Evolutionary conservation across 2,888 invertebrate species (phyloP).

Genomic region (Callimorpha dominula): DNA sequence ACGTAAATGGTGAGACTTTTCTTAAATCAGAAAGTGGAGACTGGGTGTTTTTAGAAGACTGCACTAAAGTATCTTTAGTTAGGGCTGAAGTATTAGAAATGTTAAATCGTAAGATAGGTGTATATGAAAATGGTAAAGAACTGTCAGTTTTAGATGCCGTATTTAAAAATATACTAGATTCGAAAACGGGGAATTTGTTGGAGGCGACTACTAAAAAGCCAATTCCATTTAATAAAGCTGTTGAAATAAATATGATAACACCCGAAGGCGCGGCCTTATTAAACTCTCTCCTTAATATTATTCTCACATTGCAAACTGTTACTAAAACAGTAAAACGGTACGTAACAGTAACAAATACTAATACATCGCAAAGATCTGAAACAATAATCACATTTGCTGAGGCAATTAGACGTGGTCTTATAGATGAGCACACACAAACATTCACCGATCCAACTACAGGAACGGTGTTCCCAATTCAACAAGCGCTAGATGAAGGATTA

Average conservation of each 20-base stretch:
- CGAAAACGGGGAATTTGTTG: slow-evolving; percentile 94
- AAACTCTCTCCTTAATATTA: slow-evolving; percentile 94
- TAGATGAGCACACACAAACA: slow-evolving; percentile 92
- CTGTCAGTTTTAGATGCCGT: slow-evolving; percentile 95
- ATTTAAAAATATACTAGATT: slow-evolving; percentile 94
- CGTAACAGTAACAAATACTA: slow-evolving; percentile 91
- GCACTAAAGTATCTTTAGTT: slow-evolving; percentile 91
- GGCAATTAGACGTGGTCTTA: slow-evolving; percentile 91
- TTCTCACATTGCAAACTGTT: slow-evolving; percentile 94
- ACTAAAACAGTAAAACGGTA: slow-evolving; percentile 94
- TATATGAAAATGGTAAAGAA: slow-evolving; percentile 91
- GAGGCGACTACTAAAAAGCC: slow-evolving; percentile 90
- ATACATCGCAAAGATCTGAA: slow-evolving; percentile 85
- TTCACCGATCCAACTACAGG: slow-evolving; percentile 92
- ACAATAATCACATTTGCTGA: slow-evolving; percentile 91
- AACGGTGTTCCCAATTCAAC: slow-evolving; percentile 90
- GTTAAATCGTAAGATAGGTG: slow-evolving; percentile 93
- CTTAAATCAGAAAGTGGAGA: slow-evolving; percentile 91
- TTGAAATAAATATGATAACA: slow-evolving; percentile 93
- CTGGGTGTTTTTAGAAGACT: slow-evolving; percentile 92
- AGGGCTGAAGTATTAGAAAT: slow-evolving; percentile 95
- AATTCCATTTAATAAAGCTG: slow-evolving; percentile 94
- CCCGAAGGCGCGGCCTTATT: slow-evolving; percentile 95
- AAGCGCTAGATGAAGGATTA: slow-evolving; percentile 92
- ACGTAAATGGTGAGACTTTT: slow-evolving; percentile 90